phyloP scores from a whole-genome alignment of 1,140 invertebrate species.

The Drosophila yakuba region DNA sequence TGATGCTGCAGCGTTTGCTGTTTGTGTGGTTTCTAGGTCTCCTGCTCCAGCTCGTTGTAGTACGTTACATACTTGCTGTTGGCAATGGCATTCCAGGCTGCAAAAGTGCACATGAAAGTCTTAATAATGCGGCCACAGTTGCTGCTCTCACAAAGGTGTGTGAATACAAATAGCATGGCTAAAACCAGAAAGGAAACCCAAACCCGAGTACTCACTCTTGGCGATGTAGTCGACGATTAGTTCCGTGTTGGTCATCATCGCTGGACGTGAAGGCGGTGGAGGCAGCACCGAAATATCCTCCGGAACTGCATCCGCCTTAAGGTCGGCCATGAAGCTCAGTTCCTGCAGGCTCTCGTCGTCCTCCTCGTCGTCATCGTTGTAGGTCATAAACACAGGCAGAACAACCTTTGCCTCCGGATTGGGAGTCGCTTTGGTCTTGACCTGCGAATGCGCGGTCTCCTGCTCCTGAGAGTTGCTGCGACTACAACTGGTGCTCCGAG shows the following conservation, averaged over 20 bases:
- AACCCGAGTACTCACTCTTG: conserved; percentile 54
- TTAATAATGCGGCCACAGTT: neutral
- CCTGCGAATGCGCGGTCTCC: conserved; percentile 14
- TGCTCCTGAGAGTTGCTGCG: conserved; percentile 68
- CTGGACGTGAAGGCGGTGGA: neutral
- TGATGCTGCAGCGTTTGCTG: neutral
- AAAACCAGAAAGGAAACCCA: neutral
- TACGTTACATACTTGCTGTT: conserved; percentile 75
- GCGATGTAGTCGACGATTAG: conserved; percentile 69
- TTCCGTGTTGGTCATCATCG: conserved; percentile 40
- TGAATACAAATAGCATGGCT: too few relatives aligned
- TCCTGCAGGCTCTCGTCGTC: conserved; percentile 54
- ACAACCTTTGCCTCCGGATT: conserved; percentile 1
- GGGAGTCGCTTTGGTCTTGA: neutral
- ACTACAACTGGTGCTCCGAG: conserved; percentile 57
- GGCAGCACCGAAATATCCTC: conserved; percentile 16
- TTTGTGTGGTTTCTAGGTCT: conserved; percentile 13
- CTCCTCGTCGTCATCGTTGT: conserved; percentile 25
- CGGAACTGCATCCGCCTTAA: conserved; percentile 11
- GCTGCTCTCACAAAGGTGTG: too few relatives aligned
- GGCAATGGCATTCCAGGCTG: conserved; percentile 85
- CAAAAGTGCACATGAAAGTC: conserved; percentile 23
- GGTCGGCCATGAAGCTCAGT: conserved; percentile 65
- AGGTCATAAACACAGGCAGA: conserved; percentile 47
- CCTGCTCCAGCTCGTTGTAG: conserved; percentile 62